phyloP scores from a whole-genome alignment of 2,888 invertebrate genomes.

The Polymixis flavicincta region DNA sequence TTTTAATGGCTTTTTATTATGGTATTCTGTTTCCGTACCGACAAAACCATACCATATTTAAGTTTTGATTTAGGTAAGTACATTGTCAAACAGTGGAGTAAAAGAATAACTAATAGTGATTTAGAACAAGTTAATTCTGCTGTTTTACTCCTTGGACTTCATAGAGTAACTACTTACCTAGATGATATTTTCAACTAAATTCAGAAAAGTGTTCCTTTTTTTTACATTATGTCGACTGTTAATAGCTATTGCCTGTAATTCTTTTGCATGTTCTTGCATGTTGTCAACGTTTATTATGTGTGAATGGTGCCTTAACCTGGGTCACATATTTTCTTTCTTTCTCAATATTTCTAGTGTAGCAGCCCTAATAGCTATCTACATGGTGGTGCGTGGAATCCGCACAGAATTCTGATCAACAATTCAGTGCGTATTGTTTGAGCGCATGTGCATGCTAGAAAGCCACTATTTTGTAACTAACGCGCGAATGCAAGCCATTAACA shows the following conservation, averaged over 20 bases:
- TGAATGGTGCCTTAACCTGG: no score
- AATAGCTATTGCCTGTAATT: not conserved
- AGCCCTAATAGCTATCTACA: constrained; percentile 51
- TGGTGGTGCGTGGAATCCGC: constrained; percentile 55
- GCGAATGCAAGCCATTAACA: constrained; percentile 71
- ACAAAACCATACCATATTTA: no score
- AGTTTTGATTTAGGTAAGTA: no score
- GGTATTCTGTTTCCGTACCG: no score
- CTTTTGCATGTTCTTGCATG: not conserved
- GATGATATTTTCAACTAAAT: not conserved
- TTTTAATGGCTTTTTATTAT: no score
- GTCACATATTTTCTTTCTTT: not conserved
- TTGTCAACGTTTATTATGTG: not conserved
- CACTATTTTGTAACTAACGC: constrained; percentile 74
- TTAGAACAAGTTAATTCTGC: not conserved
- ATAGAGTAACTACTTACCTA: not conserved
- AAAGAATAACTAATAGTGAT: not conserved
- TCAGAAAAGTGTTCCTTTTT: not conserved
- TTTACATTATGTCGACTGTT: not conserved
- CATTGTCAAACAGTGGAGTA: no score
- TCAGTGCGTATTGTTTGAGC: constrained; percentile 71
- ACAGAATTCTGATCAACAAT: constrained; percentile 65
- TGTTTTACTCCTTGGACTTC: not conserved
- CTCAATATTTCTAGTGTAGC: not conserved
- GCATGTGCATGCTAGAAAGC: constrained; percentile 80